Evolutionary conservation across 2,888 invertebrate species (phyloP).

Genomic region (Limnephilus lunatus): DNA sequence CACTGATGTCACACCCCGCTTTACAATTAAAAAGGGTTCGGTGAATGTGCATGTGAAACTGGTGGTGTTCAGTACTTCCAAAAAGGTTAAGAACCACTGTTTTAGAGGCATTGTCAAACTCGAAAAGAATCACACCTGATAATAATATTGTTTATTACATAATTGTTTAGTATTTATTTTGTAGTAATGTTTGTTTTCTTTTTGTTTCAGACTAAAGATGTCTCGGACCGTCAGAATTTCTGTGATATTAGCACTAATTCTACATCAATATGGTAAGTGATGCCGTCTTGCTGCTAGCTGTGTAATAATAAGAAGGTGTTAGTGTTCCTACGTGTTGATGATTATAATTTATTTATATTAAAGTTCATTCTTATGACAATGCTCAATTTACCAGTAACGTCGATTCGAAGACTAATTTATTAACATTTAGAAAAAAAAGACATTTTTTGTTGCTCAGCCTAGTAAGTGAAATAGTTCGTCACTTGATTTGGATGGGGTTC

Average conservation of each 20-base stretch:
- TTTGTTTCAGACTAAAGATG: slow-evolving; percentile 52
- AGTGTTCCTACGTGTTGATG: not conserved
- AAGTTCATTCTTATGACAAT: not conserved
- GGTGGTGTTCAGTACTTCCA: no score
- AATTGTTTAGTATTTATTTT: not conserved
- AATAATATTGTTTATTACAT: no score
- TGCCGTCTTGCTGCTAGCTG: not conserved
- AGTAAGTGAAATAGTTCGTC: no score
- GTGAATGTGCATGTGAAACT: no score
- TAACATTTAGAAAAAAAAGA: no score
- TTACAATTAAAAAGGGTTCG: no score
- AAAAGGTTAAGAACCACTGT: no score
- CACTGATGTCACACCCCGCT: no score
- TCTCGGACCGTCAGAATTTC: slow-evolving; percentile 49
- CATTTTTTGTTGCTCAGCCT: no score
- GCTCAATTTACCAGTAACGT: not conserved
- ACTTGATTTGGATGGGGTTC: no score
- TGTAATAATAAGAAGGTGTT: not conserved
- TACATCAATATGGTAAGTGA: slow-evolving; percentile 49
- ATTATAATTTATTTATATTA: not conserved
- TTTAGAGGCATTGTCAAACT: not conserved
- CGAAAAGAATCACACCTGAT: no score
- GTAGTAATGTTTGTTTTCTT: not conserved
- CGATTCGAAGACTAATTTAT: not conserved
- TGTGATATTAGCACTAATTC: slow-evolving; percentile 53